These are phyloP conservation scores for Stenolophus ochropezus DNA, from an alignment of 2,888 invertebrate genomes.

Conservation along the genomic window DNA sequence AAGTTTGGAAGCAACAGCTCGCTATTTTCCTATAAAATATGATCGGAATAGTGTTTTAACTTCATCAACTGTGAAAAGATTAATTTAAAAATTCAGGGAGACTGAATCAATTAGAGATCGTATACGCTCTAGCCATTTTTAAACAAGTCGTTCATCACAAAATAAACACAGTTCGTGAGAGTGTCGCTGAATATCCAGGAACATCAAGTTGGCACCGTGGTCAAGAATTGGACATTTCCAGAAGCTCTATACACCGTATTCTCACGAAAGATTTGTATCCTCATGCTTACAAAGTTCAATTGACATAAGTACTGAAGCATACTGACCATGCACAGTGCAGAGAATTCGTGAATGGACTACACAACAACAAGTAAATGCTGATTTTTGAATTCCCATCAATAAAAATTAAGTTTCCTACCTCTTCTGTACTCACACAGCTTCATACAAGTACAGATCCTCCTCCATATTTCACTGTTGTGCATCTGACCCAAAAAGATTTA, in stretches of 20 bases:
- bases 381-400: too few species aligned
- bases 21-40: too few species aligned
- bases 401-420: too few species aligned
- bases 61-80: too few species aligned
- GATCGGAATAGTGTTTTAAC: too few species aligned
- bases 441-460: too few species aligned
- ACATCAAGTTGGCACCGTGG: constrained; percentile 64
- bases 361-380: neutral
- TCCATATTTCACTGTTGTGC: too few species aligned
- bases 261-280: constrained; percentile 63
- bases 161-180: constrained; percentile 64
- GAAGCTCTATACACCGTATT: constrained; percentile 64
- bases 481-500: too few species aligned
- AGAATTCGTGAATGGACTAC: neutral
- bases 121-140: neutral
- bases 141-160: constrained; percentile 62
- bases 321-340: neutral
- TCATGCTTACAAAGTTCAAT: constrained; percentile 65
- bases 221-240: constrained; percentile 63
- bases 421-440: too few species aligned
- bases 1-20: too few species aligned
- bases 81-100: too few species aligned
- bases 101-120: neutral
- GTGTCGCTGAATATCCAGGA: constrained; percentile 64
- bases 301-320: constrained; percentile 64